Percentiles rank a stretch among this genome's conserved stretches.
Evolutionary conservation across 2,113 vertebrate genomes (phyloP).

Genomic region (Pachycephala philippinensis): DNA sequence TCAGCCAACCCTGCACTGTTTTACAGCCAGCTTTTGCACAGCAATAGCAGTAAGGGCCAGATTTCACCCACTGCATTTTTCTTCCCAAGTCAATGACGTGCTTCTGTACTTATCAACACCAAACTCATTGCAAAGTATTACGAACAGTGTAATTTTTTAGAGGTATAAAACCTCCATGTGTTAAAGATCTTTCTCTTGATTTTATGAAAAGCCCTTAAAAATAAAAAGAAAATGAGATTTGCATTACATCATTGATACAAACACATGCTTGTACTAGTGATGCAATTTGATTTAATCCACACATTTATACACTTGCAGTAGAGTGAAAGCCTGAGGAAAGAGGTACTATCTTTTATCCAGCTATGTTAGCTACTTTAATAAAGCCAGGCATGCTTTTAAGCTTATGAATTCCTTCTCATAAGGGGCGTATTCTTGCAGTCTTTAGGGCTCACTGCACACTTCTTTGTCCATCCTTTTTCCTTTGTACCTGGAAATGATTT

Average conservation of each 20-base stretch:
- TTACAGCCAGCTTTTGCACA: neutral
- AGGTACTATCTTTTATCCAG: neutral
- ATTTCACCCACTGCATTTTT: neutral
- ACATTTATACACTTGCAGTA: neutral
- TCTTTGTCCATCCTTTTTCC: too few species aligned
- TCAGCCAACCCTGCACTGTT: neutral
- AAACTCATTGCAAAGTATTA: neutral
- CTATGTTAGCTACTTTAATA: neutral
- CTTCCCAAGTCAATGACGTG: neutral
- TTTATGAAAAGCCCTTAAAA: neutral
- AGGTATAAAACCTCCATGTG: fast-evolving
- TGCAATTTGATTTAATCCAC: neutral
- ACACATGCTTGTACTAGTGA: neutral
- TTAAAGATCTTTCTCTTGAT: neutral
- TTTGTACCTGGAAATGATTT: neutral
- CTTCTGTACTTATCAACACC: neutral
- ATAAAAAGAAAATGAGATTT: neutral
- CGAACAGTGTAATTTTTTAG: neutral
- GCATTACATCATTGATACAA: neutral
- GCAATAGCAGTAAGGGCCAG: neutral
- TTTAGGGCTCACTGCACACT: neutral
- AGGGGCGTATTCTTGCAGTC: neutral
- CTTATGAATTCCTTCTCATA: neutral
- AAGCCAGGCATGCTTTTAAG: neutral
- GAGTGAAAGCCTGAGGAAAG: neutral